Conservation (phyloP, 2,888 invertebrate genomes). For the Flexamia atlantica region DNA sequence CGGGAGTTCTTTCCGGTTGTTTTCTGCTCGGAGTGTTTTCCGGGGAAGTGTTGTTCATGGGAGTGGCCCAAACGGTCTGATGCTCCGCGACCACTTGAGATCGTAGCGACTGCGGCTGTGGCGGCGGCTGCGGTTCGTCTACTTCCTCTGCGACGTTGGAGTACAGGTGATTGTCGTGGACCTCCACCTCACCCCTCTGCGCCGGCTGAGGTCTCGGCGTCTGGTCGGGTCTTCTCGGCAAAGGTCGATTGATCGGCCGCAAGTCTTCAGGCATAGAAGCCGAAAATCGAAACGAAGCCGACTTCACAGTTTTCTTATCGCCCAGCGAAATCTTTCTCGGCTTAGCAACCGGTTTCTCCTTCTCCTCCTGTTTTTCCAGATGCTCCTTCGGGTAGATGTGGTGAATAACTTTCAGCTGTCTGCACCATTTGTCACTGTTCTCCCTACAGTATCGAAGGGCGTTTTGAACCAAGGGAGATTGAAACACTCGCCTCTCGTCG, state of each 20-base stretch:
- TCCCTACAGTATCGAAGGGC: slow-evolving; percentile 76
- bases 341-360: slow-evolving; percentile 68
- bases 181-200: slow-evolving; percentile 12
- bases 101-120: slow-evolving; percentile 38
- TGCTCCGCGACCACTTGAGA: slow-evolving; percentile 55
- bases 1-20: background rate
- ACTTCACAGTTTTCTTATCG: slow-evolving; percentile 71
- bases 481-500: slow-evolving; percentile 75
- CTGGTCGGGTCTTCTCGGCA: slow-evolving; percentile 55
- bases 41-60: slow-evolving; percentile 41
- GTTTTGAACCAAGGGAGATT: slow-evolving; percentile 76
- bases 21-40: slow-evolving; percentile 9
- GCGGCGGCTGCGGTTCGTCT: slow-evolving; percentile 45
- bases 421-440: slow-evolving; percentile 73
- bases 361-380: slow-evolving; percentile 65
- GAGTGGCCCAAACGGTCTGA: slow-evolving; percentile 60
- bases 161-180: slow-evolving; percentile 58
- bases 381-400: slow-evolving; percentile 69
- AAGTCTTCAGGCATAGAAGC: slow-evolving; percentile 63
- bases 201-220: slow-evolving; percentile 35
- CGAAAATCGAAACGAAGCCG: slow-evolving; percentile 74
- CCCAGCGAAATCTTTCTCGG: slow-evolving; percentile 65
- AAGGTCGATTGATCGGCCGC: slow-evolving; percentile 57
- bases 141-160: slow-evolving; percentile 60
- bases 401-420: slow-evolving; percentile 72